Percentiles rank a stretch among this genome's conserved stretches.
These are phyloP conservation scores for Charanyca ferruginea DNA, from an alignment of 2,888 invertebrate genomes.

Conservation along the genomic window DNA sequence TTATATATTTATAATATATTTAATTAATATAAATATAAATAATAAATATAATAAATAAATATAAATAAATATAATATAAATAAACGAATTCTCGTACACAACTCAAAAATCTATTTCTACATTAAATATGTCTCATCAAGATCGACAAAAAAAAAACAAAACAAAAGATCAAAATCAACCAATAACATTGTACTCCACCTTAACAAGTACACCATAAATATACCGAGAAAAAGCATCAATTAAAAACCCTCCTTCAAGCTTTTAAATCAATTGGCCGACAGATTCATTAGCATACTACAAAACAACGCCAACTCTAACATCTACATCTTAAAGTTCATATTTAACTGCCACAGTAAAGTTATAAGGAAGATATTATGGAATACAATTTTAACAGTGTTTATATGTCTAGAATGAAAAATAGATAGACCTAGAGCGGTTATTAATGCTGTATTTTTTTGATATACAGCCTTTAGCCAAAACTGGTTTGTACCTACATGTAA, in stretches of 20 bases:
- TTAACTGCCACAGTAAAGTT: neutral
- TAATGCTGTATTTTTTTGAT: slow-evolving; percentile 52
- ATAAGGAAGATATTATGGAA: slow-evolving; percentile 63
- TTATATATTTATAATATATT: no score
- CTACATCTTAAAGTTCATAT: neutral
- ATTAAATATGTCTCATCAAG: neutral
- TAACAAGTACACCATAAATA: slow-evolving; percentile 72
- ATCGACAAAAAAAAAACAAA: no score
- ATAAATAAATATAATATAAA: no score
- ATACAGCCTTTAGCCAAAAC: neutral
- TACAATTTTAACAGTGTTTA: slow-evolving; percentile 57
- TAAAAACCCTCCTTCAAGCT: slow-evolving; percentile 75
- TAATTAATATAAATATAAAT: no score
- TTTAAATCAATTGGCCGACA: slow-evolving; percentile 71
- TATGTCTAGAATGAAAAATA: slow-evolving; percentile 55
- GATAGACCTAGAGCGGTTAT: slow-evolving; percentile 39
- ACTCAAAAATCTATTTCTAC: neutral
- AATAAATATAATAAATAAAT: no score
- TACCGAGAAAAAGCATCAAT: slow-evolving; percentile 83
- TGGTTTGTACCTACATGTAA: slow-evolving; percentile 29
- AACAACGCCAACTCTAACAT: slow-evolving; percentile 15
- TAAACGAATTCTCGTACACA: no score
- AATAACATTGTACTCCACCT: slow-evolving; percentile 35
- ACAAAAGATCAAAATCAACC: neutral
- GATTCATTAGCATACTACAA: slow-evolving; percentile 73